Evolutionary conservation across 2,797 vertebrate species (phyloP), one percentile per base, ranked within the genome.

Genomic region (Myotis pilosus): DNA sequence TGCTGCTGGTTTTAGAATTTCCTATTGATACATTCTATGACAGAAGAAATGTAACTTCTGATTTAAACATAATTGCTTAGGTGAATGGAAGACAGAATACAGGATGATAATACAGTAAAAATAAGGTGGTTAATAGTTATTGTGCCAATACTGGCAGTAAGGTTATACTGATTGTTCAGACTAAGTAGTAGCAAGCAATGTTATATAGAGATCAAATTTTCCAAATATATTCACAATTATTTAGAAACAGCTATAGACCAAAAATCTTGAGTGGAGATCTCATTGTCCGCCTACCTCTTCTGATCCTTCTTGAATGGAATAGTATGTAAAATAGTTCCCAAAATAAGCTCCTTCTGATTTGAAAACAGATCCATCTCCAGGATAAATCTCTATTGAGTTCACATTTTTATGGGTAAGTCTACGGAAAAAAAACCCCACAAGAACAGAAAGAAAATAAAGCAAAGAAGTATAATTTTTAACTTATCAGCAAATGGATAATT

Each of bases 341-440:
- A 97, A 91, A 93, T 98, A 97, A 78, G 98, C 87, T 79, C 98
- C 98, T 64, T 99, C 98, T 75, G 99, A 99, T 81, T 98, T 98
- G 86, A 99, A 99, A 97, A 99, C 97, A 38, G 99, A 99, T 62
- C 98, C 98, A 97, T 99, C 99, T 49, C 98, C 99, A 36, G 98
- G 99, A 88, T 98, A 99, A 97, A 99, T 97, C 97, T 99, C 99
- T 78, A 98, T 91, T 68, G 98, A 97, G 36, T 98, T 97, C 91
- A 98, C 96, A 41, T 95, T 96, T 88, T 98, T 98, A 87, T 98
- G 97, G 72, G 98, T 97, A 97, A 99, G 98, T 97, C 99, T 99
- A 97, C 92, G 96, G 64, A 95, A 97, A 62, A 91, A 22, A 87
- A 89, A 95, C 75, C 64, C 90, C 79, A 44, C 41, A 44, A 44